phyloP scores from a whole-genome alignment of 2,888 invertebrate genomes.

The Ormyrus nitidulus region DNA sequence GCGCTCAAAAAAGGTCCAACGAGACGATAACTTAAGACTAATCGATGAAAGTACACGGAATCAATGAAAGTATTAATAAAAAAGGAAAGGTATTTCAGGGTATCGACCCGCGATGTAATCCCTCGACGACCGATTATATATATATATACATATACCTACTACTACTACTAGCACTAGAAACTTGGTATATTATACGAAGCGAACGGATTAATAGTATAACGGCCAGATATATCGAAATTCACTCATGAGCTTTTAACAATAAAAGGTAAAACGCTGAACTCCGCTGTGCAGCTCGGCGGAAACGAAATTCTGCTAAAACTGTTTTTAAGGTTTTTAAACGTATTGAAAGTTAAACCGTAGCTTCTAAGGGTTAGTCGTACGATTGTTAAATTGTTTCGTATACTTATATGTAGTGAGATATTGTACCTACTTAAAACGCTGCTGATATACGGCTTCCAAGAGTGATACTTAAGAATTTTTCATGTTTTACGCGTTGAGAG shows the following conservation, averaged over 20 bases:
- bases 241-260: conserved; percentile 51
- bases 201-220: conserved; percentile 21
- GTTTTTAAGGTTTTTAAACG: conserved; percentile 41
- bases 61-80: not conserved
- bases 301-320: conserved; percentile 27
- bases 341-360: conserved; percentile 46
- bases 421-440: not conserved
- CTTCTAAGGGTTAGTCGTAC: conserved; percentile 16
- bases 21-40: conserved; percentile 39
- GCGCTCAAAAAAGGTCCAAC: conserved; percentile 32
- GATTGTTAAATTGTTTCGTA: conserved; percentile 31
- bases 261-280: conserved; percentile 19
- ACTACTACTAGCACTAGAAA: conserved; percentile 10
- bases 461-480: conserved; percentile 8
- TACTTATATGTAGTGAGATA: not conserved
- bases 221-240: conserved; percentile 43
- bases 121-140: conserved; percentile 25
- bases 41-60: conserved; percentile 45
- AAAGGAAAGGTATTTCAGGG: conserved; percentile 7
- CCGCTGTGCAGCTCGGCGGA: conserved; percentile 9
- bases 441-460: not conserved
- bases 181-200: conserved; percentile 16
- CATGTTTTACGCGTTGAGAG: no score
- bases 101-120: conserved; percentile 13
- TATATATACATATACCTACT: conserved; percentile 9